Conservation (phyloP, 1,140 invertebrate genomes). For the Drosophila kepulauana region DNA sequence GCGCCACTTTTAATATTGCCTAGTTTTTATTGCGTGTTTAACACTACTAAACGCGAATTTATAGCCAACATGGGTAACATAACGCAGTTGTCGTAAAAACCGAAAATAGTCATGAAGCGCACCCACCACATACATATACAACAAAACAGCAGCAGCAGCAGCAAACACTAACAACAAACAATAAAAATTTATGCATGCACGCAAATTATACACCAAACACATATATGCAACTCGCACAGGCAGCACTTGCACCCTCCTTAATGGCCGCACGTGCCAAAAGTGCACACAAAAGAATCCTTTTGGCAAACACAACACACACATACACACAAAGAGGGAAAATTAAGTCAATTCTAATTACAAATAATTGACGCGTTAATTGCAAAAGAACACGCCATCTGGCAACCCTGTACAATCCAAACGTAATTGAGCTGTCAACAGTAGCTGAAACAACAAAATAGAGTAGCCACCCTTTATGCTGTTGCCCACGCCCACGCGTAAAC, state of each 20-base stretch:
- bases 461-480: background rate
- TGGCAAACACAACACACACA: constrained; percentile 12
- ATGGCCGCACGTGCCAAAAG: constrained; percentile 60
- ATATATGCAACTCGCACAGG: constrained; percentile 24
- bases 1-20: constrained; percentile 49
- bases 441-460: no score
- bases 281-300: constrained; percentile 60
- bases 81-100: constrained; percentile 78
- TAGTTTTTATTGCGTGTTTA: constrained; percentile 78
- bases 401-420: constrained; percentile 51
- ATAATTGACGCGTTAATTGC: constrained; percentile 80
- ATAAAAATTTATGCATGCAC: constrained; percentile 71
- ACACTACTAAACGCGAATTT: constrained; percentile 78
- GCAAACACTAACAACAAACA: constrained; percentile 75
- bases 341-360: constrained; percentile 79
- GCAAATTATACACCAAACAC: constrained; percentile 61
- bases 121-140: constrained; percentile 40
- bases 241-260: background rate
- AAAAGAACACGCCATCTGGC: constrained; percentile 49
- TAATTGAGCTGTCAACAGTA: constrained; percentile 74
- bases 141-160: constrained; percentile 39
- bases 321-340: constrained; percentile 39
- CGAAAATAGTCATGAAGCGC: constrained; percentile 71
- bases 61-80: constrained; percentile 80
- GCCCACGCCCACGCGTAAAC: constrained; percentile 5